A percentile compares a stretch with the other conserved stretches of the same genome.
Evolutionary conservation across 2,888 invertebrate genomes (phyloP).

Genomic region (Anticlea derivata): DNA sequence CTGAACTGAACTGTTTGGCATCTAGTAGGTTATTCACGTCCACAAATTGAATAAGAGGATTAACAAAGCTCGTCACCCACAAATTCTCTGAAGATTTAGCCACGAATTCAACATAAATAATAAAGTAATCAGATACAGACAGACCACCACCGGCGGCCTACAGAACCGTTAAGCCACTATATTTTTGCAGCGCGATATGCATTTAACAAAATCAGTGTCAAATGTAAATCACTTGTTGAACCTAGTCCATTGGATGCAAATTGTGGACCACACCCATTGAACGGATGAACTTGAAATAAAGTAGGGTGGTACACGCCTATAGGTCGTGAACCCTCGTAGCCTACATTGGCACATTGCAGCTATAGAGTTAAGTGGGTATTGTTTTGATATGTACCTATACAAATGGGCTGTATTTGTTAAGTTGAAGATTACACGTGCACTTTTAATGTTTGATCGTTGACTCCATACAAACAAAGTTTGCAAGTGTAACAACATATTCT

Average conservation of each 20-base stretch:
- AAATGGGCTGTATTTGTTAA: too few species aligned
- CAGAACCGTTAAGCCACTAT: conserved; percentile 18
- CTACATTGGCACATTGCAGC: conserved; percentile 25
- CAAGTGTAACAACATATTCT: conserved; percentile 17
- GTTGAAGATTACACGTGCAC: conserved; percentile 20
- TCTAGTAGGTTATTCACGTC: conserved; percentile 2
- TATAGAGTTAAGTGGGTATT: conserved; percentile 26
- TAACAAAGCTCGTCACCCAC: conserved; percentile 3
- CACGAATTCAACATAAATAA: conserved; percentile 27
- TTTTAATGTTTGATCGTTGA: conserved; percentile 18
- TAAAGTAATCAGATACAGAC: conserved; percentile 33
- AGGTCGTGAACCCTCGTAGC: conserved; percentile 58
- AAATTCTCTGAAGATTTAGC: conserved; percentile 8
- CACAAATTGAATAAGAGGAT: conserved; percentile 7
- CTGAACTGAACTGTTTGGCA: not conserved
- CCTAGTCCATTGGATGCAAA: conserved; percentile 56
- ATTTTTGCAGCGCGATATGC: conserved; percentile 23
- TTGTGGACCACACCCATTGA: conserved; percentile 53
- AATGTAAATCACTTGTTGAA: conserved; percentile 34
- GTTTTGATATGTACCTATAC: too few species aligned
- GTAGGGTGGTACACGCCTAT: conserved; percentile 57
- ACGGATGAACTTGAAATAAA: conserved; percentile 56
- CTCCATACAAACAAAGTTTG: conserved; percentile 13
- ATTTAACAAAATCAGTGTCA: conserved; percentile 26
- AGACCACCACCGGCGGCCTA: conserved; percentile 15